Evolutionary conservation across 2,113 vertebrate species (phyloP), one percentile per base, ranked within the genome.

Genomic region (Oryzias javanicus): DNA sequence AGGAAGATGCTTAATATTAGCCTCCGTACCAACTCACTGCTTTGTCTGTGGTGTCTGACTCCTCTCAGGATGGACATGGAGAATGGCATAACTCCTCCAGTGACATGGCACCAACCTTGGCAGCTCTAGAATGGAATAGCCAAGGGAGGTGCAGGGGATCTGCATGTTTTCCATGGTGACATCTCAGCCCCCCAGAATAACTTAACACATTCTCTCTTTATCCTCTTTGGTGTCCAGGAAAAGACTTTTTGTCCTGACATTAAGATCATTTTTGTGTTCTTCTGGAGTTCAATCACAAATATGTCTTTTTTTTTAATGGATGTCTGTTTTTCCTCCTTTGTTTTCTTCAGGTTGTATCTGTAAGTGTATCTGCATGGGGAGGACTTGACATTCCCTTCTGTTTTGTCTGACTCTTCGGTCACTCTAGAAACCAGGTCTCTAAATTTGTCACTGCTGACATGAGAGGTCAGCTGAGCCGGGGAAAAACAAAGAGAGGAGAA

Each of bases 361-460:
- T 75, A 78, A 79, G 62, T 74, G 44, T 67, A 74, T 80, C 64
- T 78, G 44, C 64, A 59, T 64, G 55, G 56, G 57, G 45, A 42
- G 76, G 63, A 71, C 65, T 58, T 72, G 54, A 60, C 58, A 72
- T 79, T 84, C 72, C n/a, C 57, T 49, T 73, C 71, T 85, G 82
- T 85, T 85, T 78, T 88, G 82, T 88, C 72, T 61, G 49, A 75
- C 80, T 89, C 88, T 90, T 90, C 76, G 77, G 89, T 88, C 83
- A 29, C 87, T 89, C 83, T 83, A 88, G 90, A 90, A 89, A 90
- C 90, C 55, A 53, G 69, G 77, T 50, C 4, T 64, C 89, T 90
- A 89, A 88, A 90, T 91, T 80, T 89, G 86, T 88, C 71, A 1
- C 27, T 51, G 60, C 64, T 86, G 91, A 91, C 85, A 90, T 29